These are phyloP conservation scores for Oxyura jamaicensis DNA, from an alignment of 2,113 vertebrate species.

Conservation along the genomic window DNA sequence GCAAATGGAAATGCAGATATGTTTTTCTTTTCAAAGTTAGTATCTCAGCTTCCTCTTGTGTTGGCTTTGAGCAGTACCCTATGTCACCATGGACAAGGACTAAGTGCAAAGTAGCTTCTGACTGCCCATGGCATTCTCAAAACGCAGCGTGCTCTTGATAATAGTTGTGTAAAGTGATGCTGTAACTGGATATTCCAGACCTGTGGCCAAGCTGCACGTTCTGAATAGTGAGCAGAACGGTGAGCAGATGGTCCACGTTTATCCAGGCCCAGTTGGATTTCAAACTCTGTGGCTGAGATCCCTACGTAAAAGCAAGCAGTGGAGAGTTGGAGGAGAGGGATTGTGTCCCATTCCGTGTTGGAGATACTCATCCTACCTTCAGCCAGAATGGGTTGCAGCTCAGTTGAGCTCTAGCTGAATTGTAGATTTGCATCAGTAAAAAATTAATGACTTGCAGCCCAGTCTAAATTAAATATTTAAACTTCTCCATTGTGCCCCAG, in stretches of 20 bases:
- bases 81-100: rapidly evolving
- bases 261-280: neutral
- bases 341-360: neutral
- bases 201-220: neutral
- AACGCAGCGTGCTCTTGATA: neutral
- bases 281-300: neutral
- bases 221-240: neutral
- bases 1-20: neutral
- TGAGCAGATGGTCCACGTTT: neutral
- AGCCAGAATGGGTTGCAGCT: neutral
- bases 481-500: neutral
- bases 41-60: neutral
- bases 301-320: neutral
- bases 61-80: neutral
- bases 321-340: neutral
- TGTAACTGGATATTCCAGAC: neutral
- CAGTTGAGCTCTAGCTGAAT: conserved; percentile 5
- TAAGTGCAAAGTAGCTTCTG: neutral
- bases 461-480: conserved; percentile 58
- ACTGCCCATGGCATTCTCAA: neutral
- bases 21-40: neutral
- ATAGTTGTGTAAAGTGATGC: neutral
- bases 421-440: conserved; percentile 58
- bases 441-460: conserved; percentile 43
- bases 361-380: neutral